Base-by-base conservation (phyloP, 1,140 invertebrate species). In the Diorhabda elongata region DNA sequence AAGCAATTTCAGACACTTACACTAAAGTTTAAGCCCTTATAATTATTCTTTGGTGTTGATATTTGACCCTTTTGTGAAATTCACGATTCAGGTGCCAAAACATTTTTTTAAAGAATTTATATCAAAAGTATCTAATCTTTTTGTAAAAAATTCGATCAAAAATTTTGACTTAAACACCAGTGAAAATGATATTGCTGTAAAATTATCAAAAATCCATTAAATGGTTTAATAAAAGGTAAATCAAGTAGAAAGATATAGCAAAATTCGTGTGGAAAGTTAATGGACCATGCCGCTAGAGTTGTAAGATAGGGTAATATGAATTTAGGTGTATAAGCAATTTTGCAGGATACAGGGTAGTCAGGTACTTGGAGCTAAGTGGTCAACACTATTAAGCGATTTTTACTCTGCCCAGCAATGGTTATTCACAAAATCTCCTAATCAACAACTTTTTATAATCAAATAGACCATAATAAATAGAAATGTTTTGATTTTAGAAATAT, bases 281-380 rank as follows among this genome's bases (percentile, higher is more conserved):
- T 69, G 69, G 76, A 72, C 75, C 73, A 61, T 47, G 65, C 61
- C 44, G 11, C n/a, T 44, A 41, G 42, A 61, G 59, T 41, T 41
- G 59, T n/a, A 67, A 64, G 65, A 56, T 44, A 60, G 26, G 1
- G 26, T 26, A 11, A 47, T 61, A 60, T 60, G 57, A 44, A 67
- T 44, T 59, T 44, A 44, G 65, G 65, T 67, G 58, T 60, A 58
- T 60, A 60, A 67, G 58, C 65, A 67, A 67, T 67, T 41, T 67
- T 61, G 65, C 65, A 67, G 58, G 58, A 67, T 67, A 60, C 65
- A 59, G 65, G 65, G 65, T 67, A 76, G 74, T 79, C 76, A 79
- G 76, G 77, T 78, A 79, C 76, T 79, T 74, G 74, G 75, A 60
- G 65, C 65, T 60, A 67, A 67, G 65, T 67, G 65, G 65, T 67